Conservation (phyloP, 2,113 vertebrate genomes). For the Urocitellus parryii region DNA sequence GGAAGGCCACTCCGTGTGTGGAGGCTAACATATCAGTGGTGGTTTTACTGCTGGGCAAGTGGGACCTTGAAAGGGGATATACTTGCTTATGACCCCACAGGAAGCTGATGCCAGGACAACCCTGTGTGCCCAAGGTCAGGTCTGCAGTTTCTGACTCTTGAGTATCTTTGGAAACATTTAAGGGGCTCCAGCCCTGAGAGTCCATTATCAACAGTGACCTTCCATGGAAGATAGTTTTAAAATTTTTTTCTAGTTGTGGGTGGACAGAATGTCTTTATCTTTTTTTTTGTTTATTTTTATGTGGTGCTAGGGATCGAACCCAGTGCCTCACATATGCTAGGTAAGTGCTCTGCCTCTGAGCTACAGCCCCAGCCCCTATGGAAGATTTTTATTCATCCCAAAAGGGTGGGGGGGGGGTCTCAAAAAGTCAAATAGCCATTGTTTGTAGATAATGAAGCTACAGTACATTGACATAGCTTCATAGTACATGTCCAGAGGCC, state of each 20-base stretch:
- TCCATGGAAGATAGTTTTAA: not conserved
- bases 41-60: not conserved
- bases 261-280: too few relatives aligned
- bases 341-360: too few relatives aligned
- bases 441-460: slow-evolving; percentile 16
- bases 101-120: slow-evolving; percentile 10
- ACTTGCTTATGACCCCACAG: not conserved
- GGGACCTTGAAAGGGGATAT: not conserved
- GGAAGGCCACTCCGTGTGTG: not conserved
- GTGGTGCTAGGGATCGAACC: too few relatives aligned
- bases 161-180: not conserved
- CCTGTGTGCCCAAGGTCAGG: not conserved
- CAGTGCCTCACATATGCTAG: too few relatives aligned
- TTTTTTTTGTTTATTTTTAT: too few relatives aligned
- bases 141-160: not conserved
- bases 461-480: not conserved
- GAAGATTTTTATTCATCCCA: not conserved
- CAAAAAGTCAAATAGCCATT: slow-evolving; percentile 31
- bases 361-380: too few relatives aligned
- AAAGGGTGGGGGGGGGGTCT: not conserved
- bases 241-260: too few relatives aligned
- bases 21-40: not conserved
- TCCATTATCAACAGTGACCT: not conserved
- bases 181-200: not conserved
- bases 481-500: slow-evolving; percentile 50